These are phyloP conservation scores for Metellina segmentata DNA, from an alignment of 2,888 invertebrate genomes.

Conservation along the genomic window DNA sequence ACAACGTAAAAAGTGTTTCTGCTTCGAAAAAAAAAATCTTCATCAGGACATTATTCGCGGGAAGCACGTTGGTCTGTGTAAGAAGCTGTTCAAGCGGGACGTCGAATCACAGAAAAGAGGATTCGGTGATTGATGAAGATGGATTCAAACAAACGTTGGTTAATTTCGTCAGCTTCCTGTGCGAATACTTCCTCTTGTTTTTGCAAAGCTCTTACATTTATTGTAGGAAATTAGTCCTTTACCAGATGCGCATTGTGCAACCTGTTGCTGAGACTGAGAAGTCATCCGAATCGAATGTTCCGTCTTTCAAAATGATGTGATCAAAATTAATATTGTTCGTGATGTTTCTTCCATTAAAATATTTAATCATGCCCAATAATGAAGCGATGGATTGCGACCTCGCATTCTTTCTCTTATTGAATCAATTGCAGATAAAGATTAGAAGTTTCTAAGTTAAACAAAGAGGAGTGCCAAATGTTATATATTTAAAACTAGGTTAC, in stretches of 20 bases:
- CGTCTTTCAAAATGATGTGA: neutral
- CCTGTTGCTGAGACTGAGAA: neutral
- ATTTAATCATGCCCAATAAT: too few species aligned
- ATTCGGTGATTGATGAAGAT: conserved; percentile 54
- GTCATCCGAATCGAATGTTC: neutral
- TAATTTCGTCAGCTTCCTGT: conserved; percentile 54
- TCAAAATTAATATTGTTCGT: neutral
- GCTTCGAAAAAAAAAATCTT: too few species aligned
- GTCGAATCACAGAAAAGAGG: conserved; percentile 31
- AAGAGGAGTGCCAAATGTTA: too few species aligned
- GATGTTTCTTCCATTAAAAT: neutral
- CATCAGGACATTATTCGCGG: too few species aligned
- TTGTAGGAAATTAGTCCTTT: conserved; percentile 2
- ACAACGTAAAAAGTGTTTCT: too few species aligned
- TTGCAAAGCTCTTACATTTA: neutral
- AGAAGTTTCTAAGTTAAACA: too few species aligned
- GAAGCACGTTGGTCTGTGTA: conserved; percentile 14
- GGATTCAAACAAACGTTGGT: conserved; percentile 60
- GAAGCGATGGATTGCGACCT: too few species aligned
- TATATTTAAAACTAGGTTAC: too few species aligned
- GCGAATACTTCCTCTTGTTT: conserved; percentile 21
- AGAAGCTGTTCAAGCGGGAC: conserved; percentile 44
- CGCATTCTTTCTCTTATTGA: too few species aligned
- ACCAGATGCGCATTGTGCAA: neutral
- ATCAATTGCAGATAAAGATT: too few species aligned